Evolutionary conservation across 2,113 vertebrate species (phyloP).

Genomic region (Baryphthengus martii): DNA sequence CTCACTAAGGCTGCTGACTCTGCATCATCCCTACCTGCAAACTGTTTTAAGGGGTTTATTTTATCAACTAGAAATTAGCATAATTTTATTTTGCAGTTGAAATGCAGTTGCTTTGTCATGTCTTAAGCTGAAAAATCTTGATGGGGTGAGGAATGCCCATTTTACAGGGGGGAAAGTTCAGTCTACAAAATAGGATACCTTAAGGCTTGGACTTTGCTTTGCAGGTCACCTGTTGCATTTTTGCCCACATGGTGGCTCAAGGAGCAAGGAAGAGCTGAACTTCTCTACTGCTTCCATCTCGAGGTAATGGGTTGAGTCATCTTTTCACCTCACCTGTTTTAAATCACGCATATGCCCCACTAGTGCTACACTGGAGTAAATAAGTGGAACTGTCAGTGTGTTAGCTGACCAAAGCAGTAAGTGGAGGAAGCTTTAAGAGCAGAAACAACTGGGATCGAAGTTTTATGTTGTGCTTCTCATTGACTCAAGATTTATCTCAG

Average conservation of each 20-base stretch:
- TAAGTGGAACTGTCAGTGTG: background rate
- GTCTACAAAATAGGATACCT: background rate
- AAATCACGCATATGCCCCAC: background rate
- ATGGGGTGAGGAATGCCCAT: background rate
- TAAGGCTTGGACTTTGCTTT: background rate
- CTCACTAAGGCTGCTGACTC: background rate
- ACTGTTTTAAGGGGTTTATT: background rate
- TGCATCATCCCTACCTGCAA: background rate
- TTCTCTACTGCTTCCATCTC: background rate
- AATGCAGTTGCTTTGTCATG: background rate
- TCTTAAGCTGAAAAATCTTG: background rate
- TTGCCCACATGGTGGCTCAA: background rate
- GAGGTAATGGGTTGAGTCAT: background rate
- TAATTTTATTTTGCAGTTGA: background rate
- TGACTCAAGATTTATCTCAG: background rate
- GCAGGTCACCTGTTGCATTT: background rate
- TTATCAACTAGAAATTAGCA: background rate
- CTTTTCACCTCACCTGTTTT: background rate
- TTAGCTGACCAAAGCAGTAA: background rate
- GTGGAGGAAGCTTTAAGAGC: background rate
- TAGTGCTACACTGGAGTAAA: background rate
- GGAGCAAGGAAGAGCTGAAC: background rate
- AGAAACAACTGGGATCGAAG: background rate
- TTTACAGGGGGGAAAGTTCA: background rate
- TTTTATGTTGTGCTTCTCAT: fast-evolving